These are phyloP conservation scores for Argyresthia albistria DNA, from an alignment of 2,888 invertebrate genomes.

Conservation along the genomic window DNA sequence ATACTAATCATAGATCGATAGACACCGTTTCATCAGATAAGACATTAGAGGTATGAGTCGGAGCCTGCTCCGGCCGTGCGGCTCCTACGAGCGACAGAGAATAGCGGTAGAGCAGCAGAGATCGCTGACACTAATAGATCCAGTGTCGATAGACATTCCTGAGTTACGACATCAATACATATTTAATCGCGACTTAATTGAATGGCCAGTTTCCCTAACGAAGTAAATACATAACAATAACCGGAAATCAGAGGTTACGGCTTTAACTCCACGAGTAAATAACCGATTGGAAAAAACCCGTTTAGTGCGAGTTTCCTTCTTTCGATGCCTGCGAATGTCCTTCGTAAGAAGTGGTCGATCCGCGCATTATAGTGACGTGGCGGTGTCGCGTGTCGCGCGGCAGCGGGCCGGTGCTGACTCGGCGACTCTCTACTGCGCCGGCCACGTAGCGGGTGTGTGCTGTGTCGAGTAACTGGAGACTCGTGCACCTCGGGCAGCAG, in stretches of 20 bases:
- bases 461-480: too few species aligned
- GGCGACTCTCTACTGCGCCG: background rate
- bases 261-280: background rate
- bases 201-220: background rate
- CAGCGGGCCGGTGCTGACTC: background rate
- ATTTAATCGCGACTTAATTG: background rate
- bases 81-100: background rate
- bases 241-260: background rate
- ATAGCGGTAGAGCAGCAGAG: background rate
- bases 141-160: background rate
- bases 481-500: too few species aligned
- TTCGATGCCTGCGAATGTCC: too few species aligned
- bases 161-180: background rate
- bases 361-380: background rate
- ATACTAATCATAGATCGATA: too few species aligned
- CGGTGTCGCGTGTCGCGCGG: background rate
- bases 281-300: background rate
- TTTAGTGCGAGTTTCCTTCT: too few species aligned
- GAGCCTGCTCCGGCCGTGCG: background rate
- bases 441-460: too few species aligned
- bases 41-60: background rate
- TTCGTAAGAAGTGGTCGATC: too few species aligned
- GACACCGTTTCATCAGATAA: too few species aligned
- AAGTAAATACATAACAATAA: background rate
- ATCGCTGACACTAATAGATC: background rate